A percentile compares a stretch with the other conserved stretches of the same genome.
These are phyloP conservation scores for Acanthisitta chloris DNA, from an alignment of 2,113 vertebrate genomes.

Conservation along the genomic window DNA sequence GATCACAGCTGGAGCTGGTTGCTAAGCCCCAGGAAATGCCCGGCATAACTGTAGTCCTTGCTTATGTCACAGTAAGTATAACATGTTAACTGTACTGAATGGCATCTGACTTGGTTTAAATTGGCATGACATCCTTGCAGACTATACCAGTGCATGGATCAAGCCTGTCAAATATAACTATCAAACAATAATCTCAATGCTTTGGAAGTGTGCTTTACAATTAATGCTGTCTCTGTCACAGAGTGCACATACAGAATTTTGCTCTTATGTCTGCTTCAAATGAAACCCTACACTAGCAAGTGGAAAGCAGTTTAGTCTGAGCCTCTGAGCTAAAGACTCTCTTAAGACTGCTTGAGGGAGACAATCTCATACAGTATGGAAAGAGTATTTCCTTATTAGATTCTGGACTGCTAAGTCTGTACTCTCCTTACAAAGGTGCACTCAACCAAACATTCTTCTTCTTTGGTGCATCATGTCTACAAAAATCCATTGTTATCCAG, in stretches of 20 bases:
- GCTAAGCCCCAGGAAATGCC: constrained; percentile 50
- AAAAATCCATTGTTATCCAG: neutral
- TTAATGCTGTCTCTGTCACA: neutral
- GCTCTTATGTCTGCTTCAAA: neutral
- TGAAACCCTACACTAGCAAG: neutral
- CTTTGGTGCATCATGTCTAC: neutral
- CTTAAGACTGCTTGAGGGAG: neutral
- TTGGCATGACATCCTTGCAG: neutral
- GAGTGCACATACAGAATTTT: neutral
- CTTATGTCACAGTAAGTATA: constrained; percentile 20
- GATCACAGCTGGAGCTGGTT: constrained; percentile 54
- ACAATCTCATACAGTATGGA: neutral
- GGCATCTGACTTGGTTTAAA: constrained; percentile 8
- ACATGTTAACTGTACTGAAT: neutral
- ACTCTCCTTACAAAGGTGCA: neutral
- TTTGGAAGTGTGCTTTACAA: neutral
- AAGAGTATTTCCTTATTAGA: neutral
- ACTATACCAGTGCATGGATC: neutral
- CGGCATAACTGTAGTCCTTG: neutral
- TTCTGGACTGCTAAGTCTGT: neutral
- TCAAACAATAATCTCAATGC: neutral
- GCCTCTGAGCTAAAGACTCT: neutral
- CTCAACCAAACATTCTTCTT: neutral
- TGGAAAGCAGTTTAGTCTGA: neutral
- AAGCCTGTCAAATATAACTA: neutral